A percentile compares a stretch with the other conserved stretches of the same genome.
These are phyloP conservation scores for Chelon labrosus DNA, from an alignment of 2,797 vertebrate genomes.

Conservation along the genomic window DNA sequence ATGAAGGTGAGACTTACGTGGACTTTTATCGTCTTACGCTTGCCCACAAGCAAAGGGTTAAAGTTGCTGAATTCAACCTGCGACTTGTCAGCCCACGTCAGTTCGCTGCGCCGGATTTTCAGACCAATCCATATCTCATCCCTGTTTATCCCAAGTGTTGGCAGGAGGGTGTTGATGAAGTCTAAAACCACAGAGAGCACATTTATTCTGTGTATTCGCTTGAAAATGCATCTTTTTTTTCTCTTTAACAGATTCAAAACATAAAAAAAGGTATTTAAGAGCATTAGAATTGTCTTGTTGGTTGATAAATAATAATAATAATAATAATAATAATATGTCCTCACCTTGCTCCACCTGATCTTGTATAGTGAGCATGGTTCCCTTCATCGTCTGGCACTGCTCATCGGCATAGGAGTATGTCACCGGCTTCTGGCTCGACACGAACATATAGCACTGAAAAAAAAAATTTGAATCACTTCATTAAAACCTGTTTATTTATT, in stretches of 20 bases:
- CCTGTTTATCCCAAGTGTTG: constrained; percentile 54
- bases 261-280: background rate
- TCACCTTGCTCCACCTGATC: constrained; percentile 95
- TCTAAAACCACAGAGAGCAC: constrained; percentile 80
- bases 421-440: constrained; percentile 50
- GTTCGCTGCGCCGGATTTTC: constrained; percentile 72
- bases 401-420: constrained; percentile 85
- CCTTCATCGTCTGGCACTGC: constrained; percentile 83
- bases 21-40: constrained; percentile 80
- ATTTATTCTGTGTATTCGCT: background rate
- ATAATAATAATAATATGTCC: background rate
- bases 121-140: constrained; percentile 92
- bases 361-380: constrained; percentile 88
- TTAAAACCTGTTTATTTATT: background rate
- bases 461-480: background rate
- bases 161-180: constrained; percentile 91
- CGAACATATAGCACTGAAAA: constrained; percentile 89
- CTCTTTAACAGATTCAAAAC: background rate
- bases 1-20: constrained; percentile 82
- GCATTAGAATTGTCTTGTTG: too few species aligned
- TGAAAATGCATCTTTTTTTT: background rate
- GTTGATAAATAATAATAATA: background rate
- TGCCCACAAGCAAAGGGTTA: constrained; percentile 89
- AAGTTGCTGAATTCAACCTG: constrained; percentile 88
- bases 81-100: constrained; percentile 87